Evolutionary conservation across 2,888 invertebrate species (phyloP), one percentile per base, ranked within the genome.

Genomic region (Nomada fabriciana): DNA sequence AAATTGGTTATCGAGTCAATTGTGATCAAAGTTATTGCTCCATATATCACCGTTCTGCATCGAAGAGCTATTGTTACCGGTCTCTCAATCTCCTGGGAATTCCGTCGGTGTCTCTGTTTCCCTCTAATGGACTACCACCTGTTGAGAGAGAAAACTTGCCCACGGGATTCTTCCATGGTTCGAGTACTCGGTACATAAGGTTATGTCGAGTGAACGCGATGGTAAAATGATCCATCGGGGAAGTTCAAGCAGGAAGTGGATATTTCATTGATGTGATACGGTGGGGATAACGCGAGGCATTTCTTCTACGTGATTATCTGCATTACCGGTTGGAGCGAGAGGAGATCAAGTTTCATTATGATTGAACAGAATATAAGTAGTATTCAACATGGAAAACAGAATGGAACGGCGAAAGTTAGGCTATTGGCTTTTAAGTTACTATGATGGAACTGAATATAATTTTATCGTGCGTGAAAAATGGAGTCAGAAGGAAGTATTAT

Each of bases 131-230:
- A 65, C 64, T 69, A 65, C 88, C 87, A 88, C 87, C 87, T 88
- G 87, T 88, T 88, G 87, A 86, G 77, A 85, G 61, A 75, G 81
- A 85, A 87, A 88, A 78, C 81, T 83, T 70, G 71, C 70, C 78
- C 74, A 71, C 43, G 60, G 50, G 79, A 42, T 67, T 80, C 42
- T 80, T 61, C 60, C 77, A 36, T 59, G 59, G 36, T 53, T 71
- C 57, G 67, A 77, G 64, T 42, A 74, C 64, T 72, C 55, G 55
- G 52, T 76, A 65, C 52, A 57, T 63, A 64, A 79, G 65, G n/a
- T 64, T 55, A 36, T 23, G 47, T 67, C 53, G 47, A 29, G 7
- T 53, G 53, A 64, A 72, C 23, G 42, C 11, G 63, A n/a, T 36
- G 53, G 72, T 47, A 25, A 80, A 68, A 63, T 59, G 72, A 72